Percentiles rank a stretch among this genome's conserved stretches.
These are phyloP conservation scores for Merluccius polli DNA, from an alignment of 2,797 vertebrate genomes.

Conservation along the genomic window DNA sequence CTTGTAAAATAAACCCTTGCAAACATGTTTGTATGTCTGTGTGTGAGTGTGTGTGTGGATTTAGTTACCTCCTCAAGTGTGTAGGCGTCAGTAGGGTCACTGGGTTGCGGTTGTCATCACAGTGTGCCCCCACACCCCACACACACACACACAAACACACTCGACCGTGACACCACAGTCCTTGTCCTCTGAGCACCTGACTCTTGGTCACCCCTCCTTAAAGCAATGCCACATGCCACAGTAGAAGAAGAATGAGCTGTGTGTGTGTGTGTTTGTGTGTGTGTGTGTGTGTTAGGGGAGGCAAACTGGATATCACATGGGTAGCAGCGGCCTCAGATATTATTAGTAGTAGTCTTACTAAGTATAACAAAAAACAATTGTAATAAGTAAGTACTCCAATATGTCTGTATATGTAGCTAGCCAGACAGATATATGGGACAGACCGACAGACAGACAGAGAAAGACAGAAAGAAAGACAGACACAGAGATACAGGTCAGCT, in stretches of 20 bases:
- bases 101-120: conserved; percentile 15
- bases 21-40: not conserved
- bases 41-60: not conserved
- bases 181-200: conserved; percentile 20
- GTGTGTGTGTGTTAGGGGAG: not conserved
- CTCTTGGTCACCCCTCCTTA: conserved; percentile 2
- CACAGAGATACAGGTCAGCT: not conserved
- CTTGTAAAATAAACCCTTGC: not conserved
- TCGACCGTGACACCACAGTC: conserved; percentile 7
- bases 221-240: conserved; percentile 37
- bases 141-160: conserved; percentile 13
- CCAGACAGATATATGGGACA: not conserved
- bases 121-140: conserved; percentile 15
- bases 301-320: not conserved
- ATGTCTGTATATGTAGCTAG: not conserved
- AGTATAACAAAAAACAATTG: not conserved
- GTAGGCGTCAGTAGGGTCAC: conserved; percentile 13
- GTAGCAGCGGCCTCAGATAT: not conserved
- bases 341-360: too few relatives aligned
- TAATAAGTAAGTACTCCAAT: not conserved
- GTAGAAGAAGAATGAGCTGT: conserved; percentile 37
- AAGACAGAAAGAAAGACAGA: not conserved
- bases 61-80: not conserved
- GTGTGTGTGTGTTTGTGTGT: not conserved
- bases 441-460: not conserved